Evolutionary conservation across 2,113 vertebrate species (phyloP).

Genomic region (Micromys minutus): DNA sequence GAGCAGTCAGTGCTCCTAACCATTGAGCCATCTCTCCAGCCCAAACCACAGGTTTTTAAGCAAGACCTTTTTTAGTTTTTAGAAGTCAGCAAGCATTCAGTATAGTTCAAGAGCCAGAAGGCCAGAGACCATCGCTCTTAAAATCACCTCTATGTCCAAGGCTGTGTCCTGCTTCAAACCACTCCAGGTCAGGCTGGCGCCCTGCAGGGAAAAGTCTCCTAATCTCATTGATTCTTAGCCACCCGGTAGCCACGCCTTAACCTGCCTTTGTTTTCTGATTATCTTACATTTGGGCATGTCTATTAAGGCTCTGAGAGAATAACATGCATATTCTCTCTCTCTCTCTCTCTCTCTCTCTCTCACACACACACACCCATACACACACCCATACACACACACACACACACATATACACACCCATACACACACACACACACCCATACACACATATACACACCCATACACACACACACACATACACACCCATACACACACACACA

Average conservation of each 20-base stretch:
- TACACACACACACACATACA: neutral
- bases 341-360: neutral
- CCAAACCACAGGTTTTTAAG: too few relatives aligned
- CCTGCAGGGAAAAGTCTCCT: constrained; percentile 1
- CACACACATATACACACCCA: neutral
- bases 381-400: neutral
- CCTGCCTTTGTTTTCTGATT: neutral
- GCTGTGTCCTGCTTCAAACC: too few relatives aligned
- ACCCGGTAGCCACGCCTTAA: neutral
- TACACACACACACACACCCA: neutral
- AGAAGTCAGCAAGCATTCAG: too few relatives aligned
- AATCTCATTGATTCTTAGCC: neutral
- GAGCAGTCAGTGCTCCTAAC: too few relatives aligned
- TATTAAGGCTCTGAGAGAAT: neutral
- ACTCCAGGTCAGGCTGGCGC: too few relatives aligned
- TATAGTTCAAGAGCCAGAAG: too few relatives aligned
- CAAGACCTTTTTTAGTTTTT: too few relatives aligned
- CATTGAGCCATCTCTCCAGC: too few relatives aligned
- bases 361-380: neutral
- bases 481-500: too few relatives aligned
- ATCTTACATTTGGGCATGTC: neutral
- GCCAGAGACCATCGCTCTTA: too few relatives aligned
- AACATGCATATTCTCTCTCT: neutral
- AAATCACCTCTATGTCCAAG: too few relatives aligned
- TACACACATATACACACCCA: neutral